phyloP scores from a whole-genome alignment of 2,888 invertebrate species.

The Melinaea marsaeus region DNA sequence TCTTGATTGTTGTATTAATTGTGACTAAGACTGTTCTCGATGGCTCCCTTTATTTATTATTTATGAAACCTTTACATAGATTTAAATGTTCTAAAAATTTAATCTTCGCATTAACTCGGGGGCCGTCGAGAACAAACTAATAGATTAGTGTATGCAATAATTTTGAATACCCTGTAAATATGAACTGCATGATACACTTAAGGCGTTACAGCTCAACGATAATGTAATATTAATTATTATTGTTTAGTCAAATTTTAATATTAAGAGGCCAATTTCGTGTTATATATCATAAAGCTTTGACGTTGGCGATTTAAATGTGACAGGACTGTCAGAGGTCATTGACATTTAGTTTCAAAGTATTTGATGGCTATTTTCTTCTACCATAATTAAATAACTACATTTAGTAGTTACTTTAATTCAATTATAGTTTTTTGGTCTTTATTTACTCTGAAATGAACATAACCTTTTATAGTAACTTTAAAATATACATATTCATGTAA shows the following conservation, averaged over 20 bases:
- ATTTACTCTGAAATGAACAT: no score
- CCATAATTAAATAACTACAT: no score
- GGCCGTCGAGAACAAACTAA: slow-evolving; percentile 39
- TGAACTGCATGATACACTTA: slow-evolving; percentile 61
- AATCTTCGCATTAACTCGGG: slow-evolving; percentile 17
- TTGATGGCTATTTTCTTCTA: no score
- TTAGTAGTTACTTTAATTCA: no score
- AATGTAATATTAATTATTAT: slow-evolving; percentile 55
- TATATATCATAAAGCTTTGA: slow-evolving; percentile 11
- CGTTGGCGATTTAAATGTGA: slow-evolving; percentile 17
- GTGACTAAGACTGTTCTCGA: slow-evolving; percentile 23
- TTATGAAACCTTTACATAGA: slow-evolving; percentile 13
- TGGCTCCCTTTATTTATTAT: slow-evolving; percentile 23
- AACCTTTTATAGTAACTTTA: no score
- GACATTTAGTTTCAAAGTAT: no score
- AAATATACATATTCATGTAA: no score
- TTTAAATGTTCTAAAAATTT: slow-evolving; percentile 13
- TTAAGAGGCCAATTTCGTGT: slow-evolving; percentile 48
- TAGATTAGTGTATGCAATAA: slow-evolving; percentile 40
- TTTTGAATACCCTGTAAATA: slow-evolving; percentile 57
- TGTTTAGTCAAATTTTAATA: slow-evolving; percentile 53
- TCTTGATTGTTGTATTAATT: slow-evolving; percentile 59
- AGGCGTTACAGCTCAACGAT: slow-evolving; percentile 72
- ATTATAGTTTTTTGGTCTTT: no score
- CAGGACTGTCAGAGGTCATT: no score